These are phyloP conservation scores for Acrobasis consociella DNA, from an alignment of 2,888 invertebrate species.

Conservation along the genomic window DNA sequence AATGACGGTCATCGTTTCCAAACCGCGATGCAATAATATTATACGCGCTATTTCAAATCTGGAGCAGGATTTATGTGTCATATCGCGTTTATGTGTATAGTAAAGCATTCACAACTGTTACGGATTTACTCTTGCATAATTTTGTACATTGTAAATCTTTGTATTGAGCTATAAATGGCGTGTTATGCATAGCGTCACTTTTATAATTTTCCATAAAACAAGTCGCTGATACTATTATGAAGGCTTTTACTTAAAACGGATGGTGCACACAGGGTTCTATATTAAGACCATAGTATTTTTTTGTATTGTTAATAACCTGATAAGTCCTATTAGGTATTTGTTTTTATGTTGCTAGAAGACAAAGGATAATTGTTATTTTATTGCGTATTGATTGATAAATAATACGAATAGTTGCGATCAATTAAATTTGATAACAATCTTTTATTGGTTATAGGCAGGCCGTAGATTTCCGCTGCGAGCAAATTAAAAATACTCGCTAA, in stretches of 20 bases:
- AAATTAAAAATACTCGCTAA: background rate
- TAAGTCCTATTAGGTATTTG: too few relatives aligned
- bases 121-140: conserved; percentile 15
- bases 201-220: too few relatives aligned
- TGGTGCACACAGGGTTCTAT: too few relatives aligned
- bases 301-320: too few relatives aligned
- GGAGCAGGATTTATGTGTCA: conserved; percentile 44
- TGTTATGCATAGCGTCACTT: too few relatives aligned
- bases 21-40: conserved; percentile 45
- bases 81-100: conserved; percentile 28
- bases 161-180: background rate
- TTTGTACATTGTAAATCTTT: background rate
- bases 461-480: background rate
- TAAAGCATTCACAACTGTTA: conserved; percentile 20
- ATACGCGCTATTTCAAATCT: conserved; percentile 57
- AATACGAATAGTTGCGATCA: background rate
- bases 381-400: background rate
- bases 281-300: too few relatives aligned
- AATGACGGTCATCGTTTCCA: conserved; percentile 50
- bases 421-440: conserved; percentile 9
- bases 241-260: too few relatives aligned
- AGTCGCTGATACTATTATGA: too few relatives aligned
- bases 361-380: too few relatives aligned
- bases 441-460: too few relatives aligned
- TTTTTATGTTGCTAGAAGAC: too few relatives aligned